phyloP scores from a whole-genome alignment of 2,113 vertebrate genomes.

The Talpa occidentalis region DNA sequence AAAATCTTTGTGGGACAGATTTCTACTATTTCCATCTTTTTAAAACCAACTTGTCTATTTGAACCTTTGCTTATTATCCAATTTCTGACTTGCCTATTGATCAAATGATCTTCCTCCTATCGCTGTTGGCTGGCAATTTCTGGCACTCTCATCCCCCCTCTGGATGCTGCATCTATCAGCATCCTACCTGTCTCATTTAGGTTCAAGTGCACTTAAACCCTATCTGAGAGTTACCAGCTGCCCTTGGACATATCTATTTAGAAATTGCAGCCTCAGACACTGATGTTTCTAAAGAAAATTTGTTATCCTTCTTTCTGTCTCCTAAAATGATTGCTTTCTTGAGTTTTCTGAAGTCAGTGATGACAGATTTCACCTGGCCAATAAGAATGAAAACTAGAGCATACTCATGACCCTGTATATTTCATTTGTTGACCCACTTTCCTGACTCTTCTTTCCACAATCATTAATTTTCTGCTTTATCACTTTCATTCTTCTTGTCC shows the following conservation, averaged over 20 bases:
- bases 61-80: neutral
- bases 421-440: neutral
- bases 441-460: neutral
- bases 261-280: neutral
- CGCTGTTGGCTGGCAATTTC: neutral
- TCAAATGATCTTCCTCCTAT: neutral
- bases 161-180: neutral
- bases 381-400: neutral
- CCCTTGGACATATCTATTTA: neutral
- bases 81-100: neutral
- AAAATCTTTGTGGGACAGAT: neutral
- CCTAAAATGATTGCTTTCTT: neutral
- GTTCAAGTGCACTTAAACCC: neutral
- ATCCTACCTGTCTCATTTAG: neutral
- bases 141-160: neutral
- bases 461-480: neutral
- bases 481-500: neutral
- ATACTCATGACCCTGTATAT: neutral
- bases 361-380: neutral
- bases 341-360: neutral
- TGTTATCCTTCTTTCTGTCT: neutral
- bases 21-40: neutral
- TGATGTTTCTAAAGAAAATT: conserved; percentile 2
- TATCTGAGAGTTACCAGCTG: neutral
- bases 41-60: neutral